Percentiles rank a stretch among this genome's conserved stretches.
These are phyloP conservation scores for Drosophila sordidapex DNA, from an alignment of 2,888 invertebrate genomes.

Conservation along the genomic window DNA sequence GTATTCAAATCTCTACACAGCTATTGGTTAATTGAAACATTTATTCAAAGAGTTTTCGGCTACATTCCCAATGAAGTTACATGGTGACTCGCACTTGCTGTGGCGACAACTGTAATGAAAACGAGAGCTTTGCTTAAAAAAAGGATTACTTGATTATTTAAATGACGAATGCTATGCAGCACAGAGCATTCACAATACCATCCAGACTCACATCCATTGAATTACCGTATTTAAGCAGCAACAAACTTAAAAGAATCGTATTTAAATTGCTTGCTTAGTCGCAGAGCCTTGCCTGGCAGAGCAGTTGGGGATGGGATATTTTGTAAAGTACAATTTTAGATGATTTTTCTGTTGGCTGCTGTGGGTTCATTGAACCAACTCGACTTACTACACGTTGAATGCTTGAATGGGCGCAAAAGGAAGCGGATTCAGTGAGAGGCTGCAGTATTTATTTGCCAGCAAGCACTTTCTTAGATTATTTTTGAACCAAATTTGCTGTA, in stretches of 20 bases:
- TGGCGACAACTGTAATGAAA: neutral
- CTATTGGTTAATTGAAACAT: neutral
- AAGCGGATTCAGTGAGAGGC: conserved; percentile 21
- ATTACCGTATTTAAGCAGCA: conserved; percentile 7
- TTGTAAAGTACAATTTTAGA: conserved; percentile 6
- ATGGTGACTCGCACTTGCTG: no score
- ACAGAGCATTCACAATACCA: neutral
- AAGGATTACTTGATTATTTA: conserved; percentile 4
- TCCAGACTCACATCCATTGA: neutral
- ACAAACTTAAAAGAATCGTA: neutral
- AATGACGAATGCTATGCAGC: neutral
- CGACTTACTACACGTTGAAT: conserved; percentile 12
- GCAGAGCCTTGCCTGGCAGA: conserved; percentile 4
- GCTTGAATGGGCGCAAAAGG: conserved; percentile 28
- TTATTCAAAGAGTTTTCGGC: neutral
- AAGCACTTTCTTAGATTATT: conserved; percentile 61
- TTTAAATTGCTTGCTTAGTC: conserved; percentile 20
- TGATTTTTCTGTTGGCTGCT: conserved; percentile 10
- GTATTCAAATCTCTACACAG: neutral
- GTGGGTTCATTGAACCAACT: conserved; percentile 10
- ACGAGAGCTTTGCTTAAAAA: neutral
- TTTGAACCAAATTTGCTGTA: conserved; percentile 41
- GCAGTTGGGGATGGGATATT: neutral
- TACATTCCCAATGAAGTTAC: neutral
- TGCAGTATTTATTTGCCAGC: conserved; percentile 22